Conservation (phyloP, 37 sponge, comb jelly and placozoan species). For the Theonella swinhoei region DNA sequence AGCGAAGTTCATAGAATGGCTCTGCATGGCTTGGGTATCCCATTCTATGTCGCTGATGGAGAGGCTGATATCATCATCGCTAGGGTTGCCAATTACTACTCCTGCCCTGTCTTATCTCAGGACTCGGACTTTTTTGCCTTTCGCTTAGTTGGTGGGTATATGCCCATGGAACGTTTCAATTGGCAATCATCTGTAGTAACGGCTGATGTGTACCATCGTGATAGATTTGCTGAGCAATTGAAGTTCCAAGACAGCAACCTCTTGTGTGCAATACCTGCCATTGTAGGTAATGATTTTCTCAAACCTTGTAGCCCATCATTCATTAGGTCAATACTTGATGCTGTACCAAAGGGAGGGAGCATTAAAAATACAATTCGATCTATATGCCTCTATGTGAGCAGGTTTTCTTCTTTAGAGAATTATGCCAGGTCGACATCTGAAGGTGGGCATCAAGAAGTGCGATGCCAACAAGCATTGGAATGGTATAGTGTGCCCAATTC, state of each 20-base stretch:
- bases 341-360: neutral
- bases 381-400: neutral
- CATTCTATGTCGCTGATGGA: conserved; percentile 60
- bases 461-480: neutral
- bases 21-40: conserved; percentile 12
- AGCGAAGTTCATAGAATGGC: conserved; percentile 1
- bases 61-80: conserved; percentile 73
- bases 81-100: conserved; percentile 48
- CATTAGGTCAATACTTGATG: neutral
- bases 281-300: conserved; percentile 70
- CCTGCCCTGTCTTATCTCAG: conserved; percentile 64
- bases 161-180: conserved; percentile 61
- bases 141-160: conserved; percentile 61
- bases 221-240: conserved; percentile 20
- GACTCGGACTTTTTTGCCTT: conserved; percentile 88
- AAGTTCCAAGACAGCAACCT: conserved; percentile 18
- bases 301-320: neutral
- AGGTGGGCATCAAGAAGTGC: neutral
- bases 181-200: conserved; percentile 40
- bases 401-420: neutral
- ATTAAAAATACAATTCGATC: neutral
- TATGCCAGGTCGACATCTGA: neutral
- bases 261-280: conserved; percentile 53
- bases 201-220: conserved; percentile 41
- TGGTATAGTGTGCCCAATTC: neutral